Evolutionary conservation across 1,140 invertebrate species (phyloP), one percentile per base, ranked within the genome.

Genomic region (Vanessa atalanta): DNA sequence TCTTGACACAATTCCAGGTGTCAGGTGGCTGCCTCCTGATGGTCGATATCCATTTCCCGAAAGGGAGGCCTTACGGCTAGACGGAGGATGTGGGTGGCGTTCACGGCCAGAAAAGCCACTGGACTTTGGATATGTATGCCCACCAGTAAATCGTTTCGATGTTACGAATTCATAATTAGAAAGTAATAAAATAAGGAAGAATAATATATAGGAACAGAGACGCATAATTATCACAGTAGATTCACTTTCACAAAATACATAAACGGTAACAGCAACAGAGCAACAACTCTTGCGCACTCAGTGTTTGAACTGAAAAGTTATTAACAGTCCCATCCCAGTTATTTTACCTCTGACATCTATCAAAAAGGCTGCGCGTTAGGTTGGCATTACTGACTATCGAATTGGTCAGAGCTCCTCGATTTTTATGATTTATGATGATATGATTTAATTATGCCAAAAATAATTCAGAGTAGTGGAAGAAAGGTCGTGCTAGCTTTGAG

Each of bases 171-270:
- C 80, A 13, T 82, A 75, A 47, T 82, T 57, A 68, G 79, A 80
- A 65, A 88, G 61, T 71, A 85, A 72, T 73, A 88, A 60, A 60
- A 89, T 63, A 68, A 77, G 76, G 75, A 78, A 86, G 48, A 86
- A 75, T 51, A 85, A 78, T 68, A 76, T 72, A 43, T 77, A 78
- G 61, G 75, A 63, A 61, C 64, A 77, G 63, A 76, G 76, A 72
- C 69, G 65, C 85, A 87, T 87, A 12, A 47, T 79, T 65, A 55
- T 75, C 78, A 75, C 72, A 70, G 47, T 71, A 67, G 50, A 53
- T 31, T 50, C 23, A 67, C 48, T 70, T 50, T 76, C 53, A 70
- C 53, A 57, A 57, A 57, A 57, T 11, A 14, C 5, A 37, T 53
- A 65, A 73, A 75, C 72, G 70, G 66, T 48, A 66, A 53, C 12